Evolutionary conservation across 2,888 invertebrate genomes (phyloP).

Genomic region (Sarcophaga rosellei): DNA sequence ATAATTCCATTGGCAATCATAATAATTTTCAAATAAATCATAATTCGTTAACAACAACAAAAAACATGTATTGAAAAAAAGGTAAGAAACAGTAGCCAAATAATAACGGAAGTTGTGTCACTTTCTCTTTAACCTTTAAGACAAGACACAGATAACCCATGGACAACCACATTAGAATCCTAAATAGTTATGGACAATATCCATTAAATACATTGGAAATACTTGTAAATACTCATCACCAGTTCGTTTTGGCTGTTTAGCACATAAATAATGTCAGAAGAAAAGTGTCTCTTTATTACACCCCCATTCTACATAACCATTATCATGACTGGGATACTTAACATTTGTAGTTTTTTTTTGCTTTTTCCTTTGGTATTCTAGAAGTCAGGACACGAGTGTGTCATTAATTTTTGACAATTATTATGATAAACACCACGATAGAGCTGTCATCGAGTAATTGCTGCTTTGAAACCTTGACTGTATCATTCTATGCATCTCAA

Average conservation of each 20-base stretch:
- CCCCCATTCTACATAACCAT: not conserved
- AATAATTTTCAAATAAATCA: slow-evolving; percentile 61
- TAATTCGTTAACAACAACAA: slow-evolving; percentile 38
- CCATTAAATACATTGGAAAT: slow-evolving; percentile 1
- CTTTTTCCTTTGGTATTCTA: not conserved
- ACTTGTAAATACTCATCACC: slow-evolving; percentile 3
- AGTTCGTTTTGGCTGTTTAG: not conserved
- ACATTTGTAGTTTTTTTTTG: no score
- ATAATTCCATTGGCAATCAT: not conserved
- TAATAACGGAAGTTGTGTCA: slow-evolving; percentile 58
- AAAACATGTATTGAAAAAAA: not conserved
- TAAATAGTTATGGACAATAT: not conserved
- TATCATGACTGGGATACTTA: not conserved
- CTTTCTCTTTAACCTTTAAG: slow-evolving; percentile 49
- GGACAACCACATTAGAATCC: slow-evolving; percentile 18
- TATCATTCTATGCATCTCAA: slow-evolving; percentile 62
- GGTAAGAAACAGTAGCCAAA: slow-evolving; percentile 43
- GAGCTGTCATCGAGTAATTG: slow-evolving; percentile 67
- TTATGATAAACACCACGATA: slow-evolving; percentile 64
- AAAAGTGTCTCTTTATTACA: slow-evolving; percentile 8
- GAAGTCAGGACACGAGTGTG: slow-evolving; percentile 64
- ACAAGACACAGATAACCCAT: not conserved
- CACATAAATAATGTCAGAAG: slow-evolving; percentile 16
- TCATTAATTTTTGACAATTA: slow-evolving; percentile 68
- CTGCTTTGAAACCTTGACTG: slow-evolving; percentile 37